Base-by-base conservation (phyloP, 1,140 invertebrate genomes). In the Eciton burchellii region DNA sequence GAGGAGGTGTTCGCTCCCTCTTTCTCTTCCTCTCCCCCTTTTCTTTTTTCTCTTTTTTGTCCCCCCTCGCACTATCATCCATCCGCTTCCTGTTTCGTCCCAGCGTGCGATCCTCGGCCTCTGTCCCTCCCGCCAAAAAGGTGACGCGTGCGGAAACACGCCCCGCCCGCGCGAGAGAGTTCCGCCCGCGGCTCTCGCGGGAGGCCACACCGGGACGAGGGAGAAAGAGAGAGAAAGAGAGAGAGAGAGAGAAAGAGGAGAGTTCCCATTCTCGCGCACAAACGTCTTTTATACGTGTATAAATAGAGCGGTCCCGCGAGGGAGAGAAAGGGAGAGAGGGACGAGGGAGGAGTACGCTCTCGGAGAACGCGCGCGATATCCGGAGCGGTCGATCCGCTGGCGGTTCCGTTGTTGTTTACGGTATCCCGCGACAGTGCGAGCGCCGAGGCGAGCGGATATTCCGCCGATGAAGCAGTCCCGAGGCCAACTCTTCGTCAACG, bases 231-330 rank as follows among this genome's bases (percentile, higher is more conserved):
- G 41, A 59, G 43, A 62, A 3, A 74, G 5, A 21, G 1, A 12
- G 3, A 12, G 24, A n/a, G 35, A 45, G 26, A 65, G 16, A 8
- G 29, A 41, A 16, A 65, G 29, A 65, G 21, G 21, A 12, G 21
- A 68, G 26, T 24, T 66, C 21, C 43, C 45, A 19, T 3, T 14
- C 12, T 66, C 62, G 45, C 59, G 43, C 70, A 14, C 35, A 6
- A 35, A 14, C 71, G 71, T 24, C 74, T 68, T 76, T 77, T 66
- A 26, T 66, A 66, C 47, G 21, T 43, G 16, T 66, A 77, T 77
- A 77, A 77, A 77, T 77, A 77, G 74, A 68, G 47, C 74, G 35
- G n/a, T 19, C 52, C 24, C 57, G 4, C 41, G 62, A 45, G n/a
- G 62, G 26, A 47, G 43, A 45, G 19, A 26, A 5, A 65, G 56